These are phyloP conservation scores for Sarcophaga variegata DNA, from an alignment of 2,888 invertebrate genomes.

Conservation along the genomic window DNA sequence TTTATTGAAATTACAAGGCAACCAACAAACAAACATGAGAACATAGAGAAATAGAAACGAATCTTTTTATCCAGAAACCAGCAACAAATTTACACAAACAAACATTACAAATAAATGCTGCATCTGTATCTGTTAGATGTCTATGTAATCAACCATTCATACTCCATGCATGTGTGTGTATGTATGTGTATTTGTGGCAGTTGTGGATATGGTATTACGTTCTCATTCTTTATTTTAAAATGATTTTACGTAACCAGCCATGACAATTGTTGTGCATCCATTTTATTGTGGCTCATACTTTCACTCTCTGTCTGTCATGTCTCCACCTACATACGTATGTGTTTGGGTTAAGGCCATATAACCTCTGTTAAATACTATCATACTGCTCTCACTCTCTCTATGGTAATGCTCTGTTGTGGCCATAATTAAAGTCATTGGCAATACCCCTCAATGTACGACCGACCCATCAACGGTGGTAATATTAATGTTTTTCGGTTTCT, in stretches of 20 bases:
- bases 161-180: neutral
- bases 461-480: neutral
- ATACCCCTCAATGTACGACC: neutral
- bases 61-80: conserved; percentile 51
- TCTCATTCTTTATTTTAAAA: conserved; percentile 4
- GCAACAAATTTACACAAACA: conserved; percentile 58
- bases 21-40: neutral
- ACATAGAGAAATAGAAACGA: conserved; percentile 25
- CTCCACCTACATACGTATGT: no score
- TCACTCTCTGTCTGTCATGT: neutral
- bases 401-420: conserved; percentile 36
- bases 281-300: neutral
- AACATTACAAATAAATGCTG: conserved; percentile 50
- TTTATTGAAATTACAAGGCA: neutral
- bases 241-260: conserved; percentile 62
- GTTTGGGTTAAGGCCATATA: no score
- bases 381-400: conserved; percentile 3
- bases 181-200: no score
- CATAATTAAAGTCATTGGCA: conserved; percentile 55
- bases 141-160: neutral
- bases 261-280: conserved; percentile 43
- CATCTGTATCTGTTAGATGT: neutral
- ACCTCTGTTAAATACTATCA: neutral
- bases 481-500: conserved; percentile 59
- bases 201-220: no score